These are phyloP conservation scores for Andrena haemorrhoa DNA, from an alignment of 2,888 invertebrate genomes.

Conservation along the genomic window DNA sequence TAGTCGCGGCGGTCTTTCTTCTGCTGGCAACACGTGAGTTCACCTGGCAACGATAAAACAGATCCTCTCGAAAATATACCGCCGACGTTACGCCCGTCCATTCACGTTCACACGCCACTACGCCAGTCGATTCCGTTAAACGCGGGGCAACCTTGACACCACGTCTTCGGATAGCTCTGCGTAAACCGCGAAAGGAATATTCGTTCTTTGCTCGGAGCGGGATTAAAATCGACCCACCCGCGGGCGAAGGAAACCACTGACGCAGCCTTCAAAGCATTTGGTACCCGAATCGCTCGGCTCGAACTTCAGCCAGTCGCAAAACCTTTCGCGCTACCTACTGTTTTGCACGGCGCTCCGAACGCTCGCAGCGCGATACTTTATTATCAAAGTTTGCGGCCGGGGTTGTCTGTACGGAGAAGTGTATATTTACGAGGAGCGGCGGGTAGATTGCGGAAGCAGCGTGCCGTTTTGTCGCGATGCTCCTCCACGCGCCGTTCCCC, in stretches of 20 bases:
- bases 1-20: slow-evolving; percentile 75
- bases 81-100: background rate
- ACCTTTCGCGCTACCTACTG: background rate
- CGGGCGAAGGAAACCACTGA: background rate
- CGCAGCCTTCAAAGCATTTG: background rate
- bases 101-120: background rate
- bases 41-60: background rate
- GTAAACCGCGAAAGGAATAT: background rate
- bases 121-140: background rate
- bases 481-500: background rate
- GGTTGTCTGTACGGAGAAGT: slow-evolving; percentile 2
- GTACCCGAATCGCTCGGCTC: background rate
- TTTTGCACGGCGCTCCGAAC: background rate
- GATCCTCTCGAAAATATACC: slow-evolving; percentile 4
- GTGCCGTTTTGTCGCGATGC: background rate
- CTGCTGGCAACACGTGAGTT: slow-evolving; percentile 81
- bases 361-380: slow-evolving; percentile 6
- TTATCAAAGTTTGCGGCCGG: slow-evolving; percentile 31
- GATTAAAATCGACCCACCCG: background rate
- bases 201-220: background rate
- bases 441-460: background rate
- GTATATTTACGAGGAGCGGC: slow-evolving; percentile 11
- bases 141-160: background rate
- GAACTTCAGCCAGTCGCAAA: background rate
- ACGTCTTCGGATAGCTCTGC: background rate